Evolutionary conservation across 2,797 vertebrate species (phyloP).

Genomic region (Rhodeus uyekii): DNA sequence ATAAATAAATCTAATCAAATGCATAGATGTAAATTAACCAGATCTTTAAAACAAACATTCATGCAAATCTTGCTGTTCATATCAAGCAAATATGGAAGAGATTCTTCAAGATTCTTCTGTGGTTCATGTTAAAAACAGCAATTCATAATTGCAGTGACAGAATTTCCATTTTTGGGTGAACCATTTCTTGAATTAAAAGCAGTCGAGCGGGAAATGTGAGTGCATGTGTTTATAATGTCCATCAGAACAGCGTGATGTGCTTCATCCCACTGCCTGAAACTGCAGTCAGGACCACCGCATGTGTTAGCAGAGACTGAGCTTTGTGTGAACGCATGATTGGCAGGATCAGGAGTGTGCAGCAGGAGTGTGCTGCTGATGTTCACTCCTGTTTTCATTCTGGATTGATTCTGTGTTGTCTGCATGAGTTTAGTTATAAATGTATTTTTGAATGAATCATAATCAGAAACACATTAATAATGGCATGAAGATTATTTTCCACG

Average conservation of each 20-base stretch:
- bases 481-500: neutral
- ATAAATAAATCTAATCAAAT: no score
- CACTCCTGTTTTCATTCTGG: no score
- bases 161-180: neutral
- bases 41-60: neutral
- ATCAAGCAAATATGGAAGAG: neutral
- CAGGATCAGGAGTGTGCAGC: no score
- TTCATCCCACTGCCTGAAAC: no score
- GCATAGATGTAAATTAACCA: no score
- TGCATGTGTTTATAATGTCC: no score
- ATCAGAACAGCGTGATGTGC: no score
- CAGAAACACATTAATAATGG: neutral
- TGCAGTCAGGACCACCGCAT: no score
- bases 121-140: neutral
- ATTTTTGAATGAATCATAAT: neutral
- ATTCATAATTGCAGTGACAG: neutral
- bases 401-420: neutral
- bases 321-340: no score
- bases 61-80: neutral
- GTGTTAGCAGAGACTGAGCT: no score
- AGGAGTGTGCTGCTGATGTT: no score
- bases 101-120: neutral
- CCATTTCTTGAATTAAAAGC: neutral
- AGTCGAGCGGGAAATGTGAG: slow-evolving; percentile 51
- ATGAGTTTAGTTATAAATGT: neutral